Evolutionary conservation across 2,113 vertebrate genomes (phyloP).

Genomic region (Psittacus erithacus): DNA sequence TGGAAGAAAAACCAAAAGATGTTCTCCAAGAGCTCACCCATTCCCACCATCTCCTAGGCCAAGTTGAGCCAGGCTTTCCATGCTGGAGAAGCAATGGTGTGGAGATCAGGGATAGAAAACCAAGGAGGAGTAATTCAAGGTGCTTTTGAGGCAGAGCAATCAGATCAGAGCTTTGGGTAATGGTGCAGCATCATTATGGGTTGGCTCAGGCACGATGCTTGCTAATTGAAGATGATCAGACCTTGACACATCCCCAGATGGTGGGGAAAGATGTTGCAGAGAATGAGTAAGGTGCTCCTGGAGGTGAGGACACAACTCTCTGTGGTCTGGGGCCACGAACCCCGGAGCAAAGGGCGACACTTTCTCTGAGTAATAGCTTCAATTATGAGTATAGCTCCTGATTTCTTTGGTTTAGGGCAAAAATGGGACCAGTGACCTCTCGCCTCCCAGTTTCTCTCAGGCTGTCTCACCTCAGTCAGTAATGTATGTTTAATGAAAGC

Average conservation of each 20-base stretch:
- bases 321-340: background rate
- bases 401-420: background rate
- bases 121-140: background rate
- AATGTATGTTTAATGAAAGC: background rate
- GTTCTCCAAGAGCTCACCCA: background rate
- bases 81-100: background rate
- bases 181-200: accelerated
- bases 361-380: background rate
- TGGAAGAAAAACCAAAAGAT: background rate
- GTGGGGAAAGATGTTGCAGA: background rate
- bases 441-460: background rate
- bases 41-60: background rate
- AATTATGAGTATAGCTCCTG: background rate
- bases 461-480: too few relatives aligned
- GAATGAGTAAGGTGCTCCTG: background rate
- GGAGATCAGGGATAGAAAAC: background rate
- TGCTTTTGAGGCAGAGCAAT: background rate
- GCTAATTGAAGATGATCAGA: background rate
- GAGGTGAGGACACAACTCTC: background rate
- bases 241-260: background rate
- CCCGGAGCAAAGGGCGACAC: background rate
- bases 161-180: background rate
- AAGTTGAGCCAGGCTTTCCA: background rate
- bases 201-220: accelerated
- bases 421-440: background rate